Conservation (phyloP, 2,888 invertebrate genomes). For the Tiphia femorata region DNA sequence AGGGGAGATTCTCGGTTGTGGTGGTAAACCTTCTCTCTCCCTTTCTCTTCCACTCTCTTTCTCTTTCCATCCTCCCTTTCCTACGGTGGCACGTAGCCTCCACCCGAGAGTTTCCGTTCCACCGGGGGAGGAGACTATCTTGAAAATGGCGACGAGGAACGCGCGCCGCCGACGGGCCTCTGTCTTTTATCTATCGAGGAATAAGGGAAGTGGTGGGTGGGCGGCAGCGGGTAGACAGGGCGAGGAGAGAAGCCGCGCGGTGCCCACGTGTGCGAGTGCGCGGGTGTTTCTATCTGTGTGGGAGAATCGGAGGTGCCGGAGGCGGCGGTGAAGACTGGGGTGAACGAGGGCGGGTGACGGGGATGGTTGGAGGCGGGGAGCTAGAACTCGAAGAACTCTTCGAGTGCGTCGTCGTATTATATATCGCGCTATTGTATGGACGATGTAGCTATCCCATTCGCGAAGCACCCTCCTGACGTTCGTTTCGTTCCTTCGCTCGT, state of each 20-base stretch:
- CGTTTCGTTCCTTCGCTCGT: neutral
- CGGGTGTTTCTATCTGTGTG: too few relatives aligned
- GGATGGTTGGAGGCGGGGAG: neutral
- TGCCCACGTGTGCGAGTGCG: neutral
- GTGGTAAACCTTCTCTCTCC: conserved; percentile 19
- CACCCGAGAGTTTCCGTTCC: conserved; percentile 27
- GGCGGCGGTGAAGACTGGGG: neutral
- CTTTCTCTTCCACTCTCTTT: conserved; percentile 1
- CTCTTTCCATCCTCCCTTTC: too few relatives aligned
- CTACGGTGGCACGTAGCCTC: too few relatives aligned
- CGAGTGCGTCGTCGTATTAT: conserved; percentile 33
- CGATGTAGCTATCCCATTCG: conserved; percentile 34
- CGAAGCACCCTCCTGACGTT: conserved; percentile 14
- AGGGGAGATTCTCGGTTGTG: neutral
- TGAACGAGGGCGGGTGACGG: neutral
- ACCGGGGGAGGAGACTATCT: conserved; percentile 62
- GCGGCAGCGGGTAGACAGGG: neutral
- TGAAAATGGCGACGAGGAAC: conserved; percentile 64
- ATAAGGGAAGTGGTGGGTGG: conserved; percentile 4
- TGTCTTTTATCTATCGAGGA: conserved; percentile 53
- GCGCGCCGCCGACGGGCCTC: conserved; percentile 38
- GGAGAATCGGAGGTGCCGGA: conserved; percentile 6
- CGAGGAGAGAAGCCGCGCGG: neutral
- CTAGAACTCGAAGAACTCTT: neutral
- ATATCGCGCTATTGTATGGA: conserved; percentile 39